Evolutionary conservation across 2,888 invertebrate species (phyloP), one percentile per base, ranked within the genome.

Genomic region (Cephus runcator): DNA sequence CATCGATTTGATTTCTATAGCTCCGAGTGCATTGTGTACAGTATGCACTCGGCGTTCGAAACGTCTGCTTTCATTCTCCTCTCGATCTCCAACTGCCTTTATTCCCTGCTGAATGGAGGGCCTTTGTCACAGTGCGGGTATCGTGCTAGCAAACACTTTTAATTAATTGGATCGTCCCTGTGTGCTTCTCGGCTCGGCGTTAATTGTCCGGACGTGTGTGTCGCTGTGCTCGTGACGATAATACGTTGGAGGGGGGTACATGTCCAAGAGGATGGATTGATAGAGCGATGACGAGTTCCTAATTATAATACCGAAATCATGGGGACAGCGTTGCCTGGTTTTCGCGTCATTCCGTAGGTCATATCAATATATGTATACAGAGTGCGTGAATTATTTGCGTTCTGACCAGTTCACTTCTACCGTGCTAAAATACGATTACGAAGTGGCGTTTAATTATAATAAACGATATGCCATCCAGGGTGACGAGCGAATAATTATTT

Each of bases 401-500:
- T 23, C 9, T 56, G 9, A 56, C 23, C 9, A 23, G 23, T 23
- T 56, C 23, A 56, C 56, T 56, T 23, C 56, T 56, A 9, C 56
- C 56, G 9, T 23, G 2, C 9, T 56, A 23, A 23, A 56, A 23
- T 56, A 34, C 40, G 68, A 31, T 68, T 40, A 35, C 12, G 75
- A 23, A 56, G 36, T 35, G 75, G 36, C 75, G 31, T 56, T 75
- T 68, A 75, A 75, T 75, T 75, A 75, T 31, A 12, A 75, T 31
- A 56, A 75, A 75, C n/a, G 30, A 33, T 31, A 12, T 30, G 31
- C 15, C 56, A 56, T 23, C 56, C 56, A 31, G 69, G 73, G 79
- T 77, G 81, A 82, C 31, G 71, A 34, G 34, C 71, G 71, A 71
- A 34, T 71, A 71, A 71, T 71, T 69, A 30, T 69, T 69, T 71